Percentiles rank a stretch among this genome's conserved stretches.
phyloP scores from a whole-genome alignment of 1,140 invertebrate genomes.

The Planococcus citri region DNA sequence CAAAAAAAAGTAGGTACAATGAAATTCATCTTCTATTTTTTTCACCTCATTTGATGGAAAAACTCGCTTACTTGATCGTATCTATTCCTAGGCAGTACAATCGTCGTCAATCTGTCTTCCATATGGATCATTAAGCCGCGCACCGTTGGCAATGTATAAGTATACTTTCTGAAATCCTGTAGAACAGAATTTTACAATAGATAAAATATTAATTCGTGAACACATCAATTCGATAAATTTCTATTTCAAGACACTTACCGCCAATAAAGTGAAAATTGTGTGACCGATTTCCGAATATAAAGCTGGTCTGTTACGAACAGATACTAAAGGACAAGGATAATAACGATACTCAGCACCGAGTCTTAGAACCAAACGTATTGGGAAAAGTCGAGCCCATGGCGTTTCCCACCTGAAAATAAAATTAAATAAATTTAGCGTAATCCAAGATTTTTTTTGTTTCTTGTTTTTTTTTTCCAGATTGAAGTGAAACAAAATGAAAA shows the following conservation, averaged over 20 bases:
- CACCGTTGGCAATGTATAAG: constrained; percentile 67
- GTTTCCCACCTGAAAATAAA: constrained; percentile 53
- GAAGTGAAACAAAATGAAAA: not conserved
- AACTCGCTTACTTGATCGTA: constrained; percentile 52
- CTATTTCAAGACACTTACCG: constrained; percentile 37
- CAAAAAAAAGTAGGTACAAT: no score
- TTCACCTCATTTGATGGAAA: no score
- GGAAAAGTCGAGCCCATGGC: constrained; percentile 77
- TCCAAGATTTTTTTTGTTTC: not conserved
- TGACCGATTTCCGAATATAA: constrained; percentile 81
- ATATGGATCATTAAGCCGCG: constrained; percentile 69
- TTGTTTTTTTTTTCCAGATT: no score
- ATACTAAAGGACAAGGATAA: constrained; percentile 75
- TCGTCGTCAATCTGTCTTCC: constrained; percentile 66
- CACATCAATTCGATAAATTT: no score
- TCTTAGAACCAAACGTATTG: constrained; percentile 59
- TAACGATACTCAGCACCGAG: constrained; percentile 77
- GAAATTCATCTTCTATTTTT: no score
- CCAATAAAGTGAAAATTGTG: constrained; percentile 78
- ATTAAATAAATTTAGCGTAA: no score
- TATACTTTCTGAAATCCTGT: constrained; percentile 72
- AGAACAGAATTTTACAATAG: no score
- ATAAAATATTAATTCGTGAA: no score
- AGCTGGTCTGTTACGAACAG: constrained; percentile 61
- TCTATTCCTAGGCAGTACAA: constrained; percentile 66